phyloP scores from a whole-genome alignment of 2,888 invertebrate genomes.

The Aporophyla nigra region DNA sequence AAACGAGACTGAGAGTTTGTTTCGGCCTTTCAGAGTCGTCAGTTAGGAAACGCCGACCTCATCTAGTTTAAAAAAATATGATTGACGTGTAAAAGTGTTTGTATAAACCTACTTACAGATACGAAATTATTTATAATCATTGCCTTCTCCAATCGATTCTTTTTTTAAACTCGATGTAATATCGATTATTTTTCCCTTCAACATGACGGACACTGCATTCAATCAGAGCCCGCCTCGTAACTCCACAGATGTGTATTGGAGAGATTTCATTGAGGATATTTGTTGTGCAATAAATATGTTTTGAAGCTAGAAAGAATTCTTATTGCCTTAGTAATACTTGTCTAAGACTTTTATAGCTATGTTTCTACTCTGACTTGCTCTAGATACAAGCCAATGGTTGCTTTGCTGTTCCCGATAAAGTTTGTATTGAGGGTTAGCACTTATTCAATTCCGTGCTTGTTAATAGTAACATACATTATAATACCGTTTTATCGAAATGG shows the following conservation, averaged over 20 bases:
- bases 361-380: background rate
- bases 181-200: slow-evolving; percentile 1
- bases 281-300: slow-evolving; percentile 7
- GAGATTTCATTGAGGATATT: background rate
- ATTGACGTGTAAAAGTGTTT: too few species aligned
- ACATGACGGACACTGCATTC: background rate
- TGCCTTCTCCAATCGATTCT: slow-evolving; percentile 10
- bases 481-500: too few species aligned
- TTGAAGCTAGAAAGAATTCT: background rate
- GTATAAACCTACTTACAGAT: too few species aligned
- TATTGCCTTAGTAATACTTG: slow-evolving; percentile 1
- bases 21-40: too few species aligned
- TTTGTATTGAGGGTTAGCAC: too few species aligned
- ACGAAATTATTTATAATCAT: too few species aligned
- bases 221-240: background rate
- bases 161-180: background rate
- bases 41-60: too few species aligned
- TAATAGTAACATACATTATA: too few species aligned
- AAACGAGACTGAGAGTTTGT: too few species aligned
- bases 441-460: too few species aligned
- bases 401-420: background rate
- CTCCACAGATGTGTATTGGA: slow-evolving; percentile 16
- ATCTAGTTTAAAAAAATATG: too few species aligned
- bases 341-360: background rate
- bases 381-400: too few species aligned